Conservation (phyloP, 2,113 vertebrate species). For the Corvus moneduloides region DNA sequence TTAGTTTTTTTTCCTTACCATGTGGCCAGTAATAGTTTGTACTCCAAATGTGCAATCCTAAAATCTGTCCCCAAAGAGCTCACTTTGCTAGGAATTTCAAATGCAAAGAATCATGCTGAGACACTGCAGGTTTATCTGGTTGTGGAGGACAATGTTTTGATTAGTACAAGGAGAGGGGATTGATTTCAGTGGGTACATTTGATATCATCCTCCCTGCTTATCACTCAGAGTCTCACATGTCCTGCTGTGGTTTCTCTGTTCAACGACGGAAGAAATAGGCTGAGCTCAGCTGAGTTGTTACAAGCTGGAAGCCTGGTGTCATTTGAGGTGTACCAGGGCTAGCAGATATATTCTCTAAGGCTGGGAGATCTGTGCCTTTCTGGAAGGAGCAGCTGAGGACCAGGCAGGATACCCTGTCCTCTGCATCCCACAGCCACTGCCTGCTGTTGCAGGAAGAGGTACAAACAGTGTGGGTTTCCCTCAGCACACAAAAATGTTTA, state of each 20-base stretch:
- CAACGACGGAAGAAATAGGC: neutral
- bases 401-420: neutral
- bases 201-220: neutral
- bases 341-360: neutral
- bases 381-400: neutral
- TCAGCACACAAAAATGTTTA: neutral
- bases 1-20: neutral
- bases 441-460: neutral
- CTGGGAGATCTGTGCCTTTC: neutral
- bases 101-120: neutral
- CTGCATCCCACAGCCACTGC: neutral
- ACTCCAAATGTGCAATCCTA: neutral
- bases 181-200: neutral
- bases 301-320: neutral
- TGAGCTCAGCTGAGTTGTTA: neutral
- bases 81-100: neutral
- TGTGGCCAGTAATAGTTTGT: neutral
- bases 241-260: neutral
- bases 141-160: conserved; percentile 11
- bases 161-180: neutral
- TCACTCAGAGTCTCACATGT: neutral
- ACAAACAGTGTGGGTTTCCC: neutral
- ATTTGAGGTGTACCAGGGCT: neutral
- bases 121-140: neutral
- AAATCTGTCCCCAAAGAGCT: neutral